Evolutionary conservation across 2,888 invertebrate species (phyloP), one percentile per base, ranked within the genome.

Genomic region (Tipula lateralis): DNA sequence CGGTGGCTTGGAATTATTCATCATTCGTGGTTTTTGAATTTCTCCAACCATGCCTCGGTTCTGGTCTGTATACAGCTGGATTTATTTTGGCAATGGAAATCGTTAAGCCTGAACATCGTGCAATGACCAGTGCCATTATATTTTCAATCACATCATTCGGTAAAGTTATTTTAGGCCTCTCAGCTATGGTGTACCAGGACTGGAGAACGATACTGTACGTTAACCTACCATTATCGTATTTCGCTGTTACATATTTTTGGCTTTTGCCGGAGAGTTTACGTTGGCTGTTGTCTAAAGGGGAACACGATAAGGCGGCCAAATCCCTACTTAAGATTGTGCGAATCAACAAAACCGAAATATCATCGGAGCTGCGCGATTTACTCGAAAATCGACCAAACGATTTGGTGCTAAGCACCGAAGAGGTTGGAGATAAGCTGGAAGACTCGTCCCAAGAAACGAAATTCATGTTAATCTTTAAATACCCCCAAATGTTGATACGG

Each of bases 211-310:
- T 30, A 30, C 2, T 82, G 16, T 30, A n/a, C 6, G 82, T 82
- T 1, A 82, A 30, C 30, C 5, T 30, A 5, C 29, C 30, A 2
- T 30, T 82, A 13, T 30, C 82, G n/a, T 82, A n/a, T n/a, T 6
- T 82, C 3, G 1, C 82, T 1, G 0, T 95, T 85, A 88, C 92
- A 19, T 93, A 94, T 89, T 91, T 92, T 87, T 91, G 93, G 90
- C 87, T 93, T 44, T 88, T 93, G 16, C 93, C 93, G 84, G 94
- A 94, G 90, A 94, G 94, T 86, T 90, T 92, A 84, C n/a, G 82
- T 1, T 82, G 82, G 82, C n/a, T 82, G n/a, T 16, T 82, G 0
- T 6, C 82, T 0, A 13, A 82, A 1, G 32, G 32, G 1, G 1
- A 16, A 82, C 13, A 82, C n/a, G 30, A 29, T n/a, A n/a, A 82